Evolutionary conservation across 2,888 invertebrate species (phyloP).

Genomic region (Pomacea canaliculata): DNA sequence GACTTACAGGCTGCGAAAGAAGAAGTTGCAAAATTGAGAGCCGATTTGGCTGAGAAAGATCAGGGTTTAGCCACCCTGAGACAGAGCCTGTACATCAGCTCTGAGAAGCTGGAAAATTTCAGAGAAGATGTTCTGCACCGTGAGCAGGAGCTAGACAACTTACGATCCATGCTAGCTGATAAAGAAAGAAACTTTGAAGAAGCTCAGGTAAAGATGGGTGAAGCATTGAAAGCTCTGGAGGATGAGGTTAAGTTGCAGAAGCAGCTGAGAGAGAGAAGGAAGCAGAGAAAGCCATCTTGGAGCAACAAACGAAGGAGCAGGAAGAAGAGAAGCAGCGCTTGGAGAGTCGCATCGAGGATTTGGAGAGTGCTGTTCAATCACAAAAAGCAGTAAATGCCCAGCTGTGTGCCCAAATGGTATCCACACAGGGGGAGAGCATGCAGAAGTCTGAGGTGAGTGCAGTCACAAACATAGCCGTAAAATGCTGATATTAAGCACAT

Average conservation of each 20-base stretch:
- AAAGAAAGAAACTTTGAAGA: conserved; percentile 21
- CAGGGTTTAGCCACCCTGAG: conserved; percentile 12
- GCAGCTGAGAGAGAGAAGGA: conserved; percentile 1
- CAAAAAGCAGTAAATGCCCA: conserved; percentile 22
- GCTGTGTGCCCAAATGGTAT: conserved; percentile 1
- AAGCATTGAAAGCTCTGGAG: conserved; percentile 9
- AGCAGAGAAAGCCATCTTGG: conserved; percentile 17
- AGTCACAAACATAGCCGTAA: too few relatives aligned
- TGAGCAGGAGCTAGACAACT: conserved; percentile 11
- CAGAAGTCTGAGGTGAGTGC: conserved; percentile 15
- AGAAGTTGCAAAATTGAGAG: conserved; percentile 7
- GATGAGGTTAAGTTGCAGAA: conserved; percentile 3
- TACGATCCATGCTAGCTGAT: background rate
- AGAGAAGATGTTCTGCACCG: conserved; percentile 21
- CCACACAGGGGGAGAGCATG: conserved; percentile 10
- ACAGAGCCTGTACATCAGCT: conserved; percentile 20
- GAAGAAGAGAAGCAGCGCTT: conserved; percentile 20
- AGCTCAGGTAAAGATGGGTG: conserved; percentile 18
- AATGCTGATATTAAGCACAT: too few relatives aligned
- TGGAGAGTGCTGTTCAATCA: conserved; percentile 30
- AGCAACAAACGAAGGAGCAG: conserved; percentile 19
- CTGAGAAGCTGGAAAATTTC: conserved; percentile 20
- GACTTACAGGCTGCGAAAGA: conserved; percentile 13
- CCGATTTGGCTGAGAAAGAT: conserved; percentile 14
- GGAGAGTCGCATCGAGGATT: conserved; percentile 29